Evolutionary conservation across 2,888 invertebrate genomes (phyloP).

Genomic region (Cerceris rybyensis): DNA sequence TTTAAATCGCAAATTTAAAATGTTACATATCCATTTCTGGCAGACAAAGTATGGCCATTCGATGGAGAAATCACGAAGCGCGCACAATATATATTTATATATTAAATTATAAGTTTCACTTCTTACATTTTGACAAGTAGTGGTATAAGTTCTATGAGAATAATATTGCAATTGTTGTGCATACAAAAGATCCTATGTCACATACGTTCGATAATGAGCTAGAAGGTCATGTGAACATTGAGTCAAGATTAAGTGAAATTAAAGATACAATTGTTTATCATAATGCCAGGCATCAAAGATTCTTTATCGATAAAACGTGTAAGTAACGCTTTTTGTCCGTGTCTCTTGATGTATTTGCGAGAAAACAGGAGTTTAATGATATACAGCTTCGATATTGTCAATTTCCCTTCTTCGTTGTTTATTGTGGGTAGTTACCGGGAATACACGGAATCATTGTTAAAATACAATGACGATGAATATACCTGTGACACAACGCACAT

Average conservation of each 20-base stretch:
- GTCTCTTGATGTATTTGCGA: slow-evolving; percentile 31
- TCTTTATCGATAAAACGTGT: slow-evolving; percentile 5
- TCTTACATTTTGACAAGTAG: slow-evolving; percentile 27
- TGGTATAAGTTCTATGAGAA: slow-evolving; percentile 29
- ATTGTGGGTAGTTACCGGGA: slow-evolving; percentile 20
- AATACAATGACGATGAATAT: slow-evolving; percentile 11
- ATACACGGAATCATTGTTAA: slow-evolving; percentile 24
- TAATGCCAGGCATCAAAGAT: slow-evolving; percentile 7
- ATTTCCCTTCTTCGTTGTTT: slow-evolving; percentile 13
- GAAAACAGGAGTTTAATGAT: slow-evolving; percentile 15
- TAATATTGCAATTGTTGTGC: slow-evolving; percentile 21
- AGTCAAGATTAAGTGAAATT: slow-evolving; percentile 29
- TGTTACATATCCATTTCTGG: not conserved
- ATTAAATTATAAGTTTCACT: slow-evolving; percentile 4
- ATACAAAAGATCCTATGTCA: slow-evolving; percentile 22
- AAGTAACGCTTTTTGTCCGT: slow-evolving; percentile 19
- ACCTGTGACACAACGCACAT: slow-evolving; percentile 31
- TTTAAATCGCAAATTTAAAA: slow-evolving; percentile 12
- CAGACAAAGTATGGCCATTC: not conserved
- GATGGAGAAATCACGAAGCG: too few relatives aligned
- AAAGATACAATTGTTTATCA: slow-evolving; percentile 1
- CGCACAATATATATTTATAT: not conserved
- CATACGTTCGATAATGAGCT: slow-evolving; percentile 45
- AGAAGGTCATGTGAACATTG: slow-evolving; percentile 47
- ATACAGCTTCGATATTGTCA: slow-evolving; percentile 8